phyloP scores from a whole-genome alignment of 1,140 invertebrate genomes.

The Micrasema minimum region DNA sequence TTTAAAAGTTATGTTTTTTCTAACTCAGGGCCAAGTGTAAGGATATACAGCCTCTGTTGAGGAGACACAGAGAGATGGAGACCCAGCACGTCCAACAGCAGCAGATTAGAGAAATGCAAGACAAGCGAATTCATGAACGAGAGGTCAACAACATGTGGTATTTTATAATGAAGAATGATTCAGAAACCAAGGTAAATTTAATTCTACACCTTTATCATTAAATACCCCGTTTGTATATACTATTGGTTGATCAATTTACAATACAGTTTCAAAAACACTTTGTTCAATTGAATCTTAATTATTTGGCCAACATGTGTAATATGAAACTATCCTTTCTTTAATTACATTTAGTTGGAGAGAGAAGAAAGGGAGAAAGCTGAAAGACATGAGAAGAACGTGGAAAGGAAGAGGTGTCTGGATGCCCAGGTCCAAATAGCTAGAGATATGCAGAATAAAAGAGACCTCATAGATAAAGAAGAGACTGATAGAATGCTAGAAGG shows the following conservation, averaged over 20 bases:
- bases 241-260: too few species aligned
- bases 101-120: conserved; percentile 48
- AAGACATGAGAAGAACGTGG: conserved; percentile 18
- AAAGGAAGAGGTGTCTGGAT: conserved; percentile 38
- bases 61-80: conserved; percentile 37
- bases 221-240: too few species aligned
- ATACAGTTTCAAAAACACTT: too few species aligned
- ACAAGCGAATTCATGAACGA: conserved; percentile 31
- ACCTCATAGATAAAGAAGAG: conserved; percentile 17
- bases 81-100: conserved; percentile 43
- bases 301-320: too few species aligned
- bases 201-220: too few species aligned
- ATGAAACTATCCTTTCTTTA: too few species aligned
- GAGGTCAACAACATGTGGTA: conserved; percentile 43
- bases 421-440: conserved; percentile 37
- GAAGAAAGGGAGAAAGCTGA: conserved; percentile 27
- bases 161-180: conserved; percentile 44
- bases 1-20: too few species aligned
- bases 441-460: conserved; percentile 34
- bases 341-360: conserved; percentile 14
- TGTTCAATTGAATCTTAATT: conserved; percentile 1
- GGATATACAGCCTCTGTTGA: conserved; percentile 38
- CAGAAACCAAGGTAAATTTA: conserved; percentile 37
- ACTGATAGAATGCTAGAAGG: conserved; percentile 15
- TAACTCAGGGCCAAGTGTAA: conserved; percentile 41